phyloP scores from a whole-genome alignment of 2,113 vertebrate genomes.

The Entomyzon cyanotis region DNA sequence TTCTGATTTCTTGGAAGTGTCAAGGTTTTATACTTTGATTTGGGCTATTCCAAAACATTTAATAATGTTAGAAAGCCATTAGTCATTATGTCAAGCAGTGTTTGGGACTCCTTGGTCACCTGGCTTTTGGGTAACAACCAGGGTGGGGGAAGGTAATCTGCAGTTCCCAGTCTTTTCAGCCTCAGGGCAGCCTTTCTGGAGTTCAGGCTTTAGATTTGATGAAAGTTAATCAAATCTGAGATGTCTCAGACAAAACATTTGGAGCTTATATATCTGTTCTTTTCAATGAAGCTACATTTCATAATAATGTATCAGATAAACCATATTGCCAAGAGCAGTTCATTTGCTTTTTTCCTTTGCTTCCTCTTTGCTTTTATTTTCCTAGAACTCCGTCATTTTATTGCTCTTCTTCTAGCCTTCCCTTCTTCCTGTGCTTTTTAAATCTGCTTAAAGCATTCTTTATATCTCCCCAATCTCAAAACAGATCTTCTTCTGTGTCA shows the following conservation, averaged over 20 bases:
- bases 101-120: not conserved
- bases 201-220: not conserved
- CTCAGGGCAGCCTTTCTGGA: not conserved
- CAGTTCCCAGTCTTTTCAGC: not conserved
- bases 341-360: not conserved
- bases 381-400: not conserved
- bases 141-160: not conserved
- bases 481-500: not conserved
- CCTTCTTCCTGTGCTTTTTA: not conserved
- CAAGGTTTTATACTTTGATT: not conserved
- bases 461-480: not conserved
- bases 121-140: not conserved
- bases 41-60: not conserved
- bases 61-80: not conserved
- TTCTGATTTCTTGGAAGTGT: not conserved
- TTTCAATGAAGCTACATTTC: conserved; percentile 1
- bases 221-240: not conserved
- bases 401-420: not conserved
- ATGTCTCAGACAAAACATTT: conserved; percentile 7
- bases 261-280: not conserved
- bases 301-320: not conserved
- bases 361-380: not conserved
- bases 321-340: not conserved
- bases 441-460: not conserved
- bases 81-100: not conserved